Conservation (phyloP, 2,113 vertebrate genomes). For the Tychaedon coryphoeus region DNA sequence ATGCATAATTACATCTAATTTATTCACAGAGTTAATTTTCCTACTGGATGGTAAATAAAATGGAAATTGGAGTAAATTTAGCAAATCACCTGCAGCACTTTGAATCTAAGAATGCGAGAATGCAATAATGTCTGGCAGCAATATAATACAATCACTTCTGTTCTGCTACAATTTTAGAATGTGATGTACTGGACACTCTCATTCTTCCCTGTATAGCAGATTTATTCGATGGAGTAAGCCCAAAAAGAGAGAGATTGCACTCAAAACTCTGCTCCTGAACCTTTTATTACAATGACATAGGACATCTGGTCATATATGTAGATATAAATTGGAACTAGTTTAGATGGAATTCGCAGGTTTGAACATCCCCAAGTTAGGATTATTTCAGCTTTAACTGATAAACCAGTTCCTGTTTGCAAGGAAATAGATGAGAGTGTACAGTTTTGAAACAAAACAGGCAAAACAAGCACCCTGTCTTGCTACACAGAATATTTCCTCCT, state of each 20-base stretch:
- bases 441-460: not conserved
- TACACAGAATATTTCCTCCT: not conserved
- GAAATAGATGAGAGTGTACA: not conserved
- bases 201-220: not conserved
- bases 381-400: not conserved
- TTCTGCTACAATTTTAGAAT: not conserved
- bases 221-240: accelerated
- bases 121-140: not conserved
- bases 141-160: not conserved
- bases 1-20: conserved; percentile 55
- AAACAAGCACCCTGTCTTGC: not conserved
- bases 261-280: not conserved
- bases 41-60: conserved; percentile 58
- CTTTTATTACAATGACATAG: accelerated
- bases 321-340: not conserved
- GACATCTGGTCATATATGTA: no score
- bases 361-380: not conserved
- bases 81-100: conserved; percentile 26
- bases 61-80: conserved; percentile 50
- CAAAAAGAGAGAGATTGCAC: not conserved
- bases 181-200: accelerated
- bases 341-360: not conserved
- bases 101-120: conserved; percentile 7
- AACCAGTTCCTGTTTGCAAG: not conserved
- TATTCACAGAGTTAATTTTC: conserved; percentile 32